Base-by-base conservation (phyloP, 2,797 vertebrate genomes). In the Podargus strigoides region DNA sequence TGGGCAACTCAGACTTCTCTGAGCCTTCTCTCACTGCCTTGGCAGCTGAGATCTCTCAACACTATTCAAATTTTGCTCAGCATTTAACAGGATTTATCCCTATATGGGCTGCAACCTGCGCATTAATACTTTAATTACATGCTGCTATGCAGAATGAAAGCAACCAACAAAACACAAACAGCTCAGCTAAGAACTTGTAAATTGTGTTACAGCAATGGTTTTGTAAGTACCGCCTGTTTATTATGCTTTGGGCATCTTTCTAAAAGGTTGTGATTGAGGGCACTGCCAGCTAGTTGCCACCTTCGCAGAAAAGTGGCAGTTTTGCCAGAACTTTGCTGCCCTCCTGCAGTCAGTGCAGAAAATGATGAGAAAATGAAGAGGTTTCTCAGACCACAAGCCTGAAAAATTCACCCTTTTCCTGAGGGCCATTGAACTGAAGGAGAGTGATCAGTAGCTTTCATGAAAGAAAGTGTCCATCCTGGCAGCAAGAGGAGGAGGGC, bases 81-180 rank as follows among this genome's bases (percentile, higher is more conserved):
- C 55, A 60, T 80, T 89, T 60, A 69, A 60, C 69, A 89, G 55
- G 44, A 92, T 77, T 68, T 60, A 91, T 24, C 20, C 69, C 60
- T 64, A 84, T 78, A 87, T 53, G 47, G 50, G 27, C n/a, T 78
- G 19, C 62, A 92, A 79, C 83, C 56, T 87, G 41, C n/a, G 44
- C 59, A 87, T 82, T 66, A 94, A 77, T 95, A 90, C 90, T 95
- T 94, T 83, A 93, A 95, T 91, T 86, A 63, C 63, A 85, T 44
- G 47, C 34, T 87, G 55, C 60, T 89, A n/a, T 37, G 34, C 55
- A 70, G 72, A 87, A 89, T 49, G 69, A 84, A 89, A 96, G 85
- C 80, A 94, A 92, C 21, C 18, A 82, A 36, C 49, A 84, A 78
- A 80, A 30, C 26, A 59, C 32, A 89, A 58, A 44, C 36, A 90